These are phyloP conservation scores for Agrilus cyanescens DNA, from an alignment of 2,888 invertebrate species.

Conservation along the genomic window DNA sequence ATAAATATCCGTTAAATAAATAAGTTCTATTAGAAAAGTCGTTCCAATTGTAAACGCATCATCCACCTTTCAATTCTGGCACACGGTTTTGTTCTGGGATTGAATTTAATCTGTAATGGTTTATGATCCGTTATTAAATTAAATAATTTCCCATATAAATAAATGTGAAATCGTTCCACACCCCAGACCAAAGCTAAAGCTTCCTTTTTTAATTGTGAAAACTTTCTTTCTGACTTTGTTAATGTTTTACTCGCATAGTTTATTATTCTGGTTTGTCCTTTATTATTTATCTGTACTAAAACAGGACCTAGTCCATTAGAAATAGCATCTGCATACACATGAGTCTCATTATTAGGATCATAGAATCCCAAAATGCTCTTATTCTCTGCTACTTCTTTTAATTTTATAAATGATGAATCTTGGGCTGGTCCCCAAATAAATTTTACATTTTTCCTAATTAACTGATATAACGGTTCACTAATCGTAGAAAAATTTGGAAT, in stretches of 20 bases:
- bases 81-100: slow-evolving; percentile 17
- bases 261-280: slow-evolving; percentile 15
- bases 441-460: slow-evolving; percentile 10
- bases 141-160: slow-evolving; percentile 16
- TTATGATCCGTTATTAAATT: slow-evolving; percentile 21
- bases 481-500: slow-evolving; percentile 12
- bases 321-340: slow-evolving; percentile 21
- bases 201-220: slow-evolving; percentile 28
- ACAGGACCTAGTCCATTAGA: slow-evolving; percentile 20
- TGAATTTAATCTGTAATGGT: slow-evolving; percentile 26
- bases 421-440: slow-evolving; percentile 11
- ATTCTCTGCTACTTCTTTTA: slow-evolving; percentile 10
- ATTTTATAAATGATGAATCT: slow-evolving; percentile 11
- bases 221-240: slow-evolving; percentile 17
- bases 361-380: slow-evolving; percentile 17
- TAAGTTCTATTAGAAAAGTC: no score
- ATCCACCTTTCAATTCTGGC: slow-evolving; percentile 16
- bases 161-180: slow-evolving; percentile 21
- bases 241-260: slow-evolving; percentile 19
- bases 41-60: slow-evolving; percentile 12
- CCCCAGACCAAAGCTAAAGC: slow-evolving; percentile 31
- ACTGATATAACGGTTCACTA: slow-evolving; percentile 6
- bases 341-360: slow-evolving; percentile 15
- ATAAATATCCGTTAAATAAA: no score
- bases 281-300: slow-evolving; percentile 16